Percentiles rank a stretch among this genome's conserved stretches.
phyloP scores from a whole-genome alignment of 2,888 invertebrate genomes.

The Anarsia innoxiella region DNA sequence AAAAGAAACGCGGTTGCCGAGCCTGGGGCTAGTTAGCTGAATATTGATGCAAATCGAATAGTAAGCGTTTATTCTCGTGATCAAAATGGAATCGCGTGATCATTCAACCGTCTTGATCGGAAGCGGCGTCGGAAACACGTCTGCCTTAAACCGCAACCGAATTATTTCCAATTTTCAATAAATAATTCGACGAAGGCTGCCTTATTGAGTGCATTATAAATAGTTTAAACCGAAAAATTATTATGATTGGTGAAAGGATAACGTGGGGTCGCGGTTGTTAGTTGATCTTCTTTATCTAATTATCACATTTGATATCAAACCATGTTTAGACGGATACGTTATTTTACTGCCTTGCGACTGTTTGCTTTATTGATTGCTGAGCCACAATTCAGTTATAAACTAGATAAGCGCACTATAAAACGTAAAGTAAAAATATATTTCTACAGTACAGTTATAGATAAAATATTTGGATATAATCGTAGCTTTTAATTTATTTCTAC shows the following conservation, averaged over 20 bases:
- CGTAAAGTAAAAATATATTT: too few relatives aligned
- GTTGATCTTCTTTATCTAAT: too few relatives aligned
- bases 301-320: too few relatives aligned
- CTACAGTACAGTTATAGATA: too few relatives aligned
- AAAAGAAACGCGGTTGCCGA: background rate
- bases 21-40: background rate
- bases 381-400: too few relatives aligned
- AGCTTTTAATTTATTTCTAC: too few relatives aligned
- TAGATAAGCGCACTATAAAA: too few relatives aligned
- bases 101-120: constrained; percentile 49
- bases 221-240: constrained; percentile 40
- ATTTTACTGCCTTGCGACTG: too few relatives aligned
- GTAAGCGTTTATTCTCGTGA: constrained; percentile 19
- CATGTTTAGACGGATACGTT: too few relatives aligned
- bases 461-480: too few relatives aligned
- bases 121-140: constrained; percentile 70
- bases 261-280: too few relatives aligned
- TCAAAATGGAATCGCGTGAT: constrained; percentile 59
- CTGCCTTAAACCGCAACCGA: constrained; percentile 66
- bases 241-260: constrained; percentile 18
- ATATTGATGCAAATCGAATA: constrained; percentile 7
- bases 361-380: too few relatives aligned
- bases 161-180: constrained; percentile 69
- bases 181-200: constrained; percentile 57
- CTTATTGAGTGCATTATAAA: constrained; percentile 33